Percentiles rank a stretch among this genome's conserved stretches.
phyloP scores from a whole-genome alignment of 2,888 invertebrate genomes.

The Caenorhabditis sp. region DNA sequence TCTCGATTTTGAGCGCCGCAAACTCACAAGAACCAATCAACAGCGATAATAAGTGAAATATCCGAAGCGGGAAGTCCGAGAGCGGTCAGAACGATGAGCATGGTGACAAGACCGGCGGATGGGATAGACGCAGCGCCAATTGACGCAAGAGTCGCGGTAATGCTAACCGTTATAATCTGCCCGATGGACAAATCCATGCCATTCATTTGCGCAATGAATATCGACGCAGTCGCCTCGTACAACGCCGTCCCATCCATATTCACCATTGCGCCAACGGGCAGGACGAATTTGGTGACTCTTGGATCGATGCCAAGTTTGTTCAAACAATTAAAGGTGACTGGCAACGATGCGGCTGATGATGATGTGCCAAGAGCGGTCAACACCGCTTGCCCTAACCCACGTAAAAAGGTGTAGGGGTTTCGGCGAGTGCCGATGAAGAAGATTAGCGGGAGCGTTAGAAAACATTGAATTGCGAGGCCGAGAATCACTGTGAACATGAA shows the following conservation, averaged over 20 bases:
- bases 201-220: constrained; percentile 88
- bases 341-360: constrained; percentile 78
- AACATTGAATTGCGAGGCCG: constrained; percentile 76
- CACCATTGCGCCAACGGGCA: constrained; percentile 75
- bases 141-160: constrained; percentile 93
- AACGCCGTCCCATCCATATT: constrained; percentile 79
- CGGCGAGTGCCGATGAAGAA: constrained; percentile 75
- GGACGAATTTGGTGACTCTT: constrained; percentile 76
- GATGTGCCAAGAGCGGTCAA: constrained; percentile 77
- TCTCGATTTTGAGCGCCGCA: no score
- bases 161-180: constrained; percentile 84
- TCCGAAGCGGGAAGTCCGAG: constrained; percentile 73
- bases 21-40: constrained; percentile 74
- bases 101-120: constrained; percentile 69
- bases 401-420: constrained; percentile 68
- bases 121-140: constrained; percentile 93
- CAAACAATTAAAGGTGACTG: constrained; percentile 77
- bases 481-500: constrained; percentile 76
- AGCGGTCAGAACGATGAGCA: constrained; percentile 73
- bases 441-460: constrained; percentile 76
- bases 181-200: constrained; percentile 82
- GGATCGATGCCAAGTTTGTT: constrained; percentile 77
- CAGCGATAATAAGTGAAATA: constrained; percentile 73
- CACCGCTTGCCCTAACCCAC: constrained; percentile 78
- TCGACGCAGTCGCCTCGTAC: constrained; percentile 86